Evolutionary conservation across 2,797 vertebrate species (phyloP), one percentile per base, ranked within the genome.

Genomic region (Delichon dasypus): DNA sequence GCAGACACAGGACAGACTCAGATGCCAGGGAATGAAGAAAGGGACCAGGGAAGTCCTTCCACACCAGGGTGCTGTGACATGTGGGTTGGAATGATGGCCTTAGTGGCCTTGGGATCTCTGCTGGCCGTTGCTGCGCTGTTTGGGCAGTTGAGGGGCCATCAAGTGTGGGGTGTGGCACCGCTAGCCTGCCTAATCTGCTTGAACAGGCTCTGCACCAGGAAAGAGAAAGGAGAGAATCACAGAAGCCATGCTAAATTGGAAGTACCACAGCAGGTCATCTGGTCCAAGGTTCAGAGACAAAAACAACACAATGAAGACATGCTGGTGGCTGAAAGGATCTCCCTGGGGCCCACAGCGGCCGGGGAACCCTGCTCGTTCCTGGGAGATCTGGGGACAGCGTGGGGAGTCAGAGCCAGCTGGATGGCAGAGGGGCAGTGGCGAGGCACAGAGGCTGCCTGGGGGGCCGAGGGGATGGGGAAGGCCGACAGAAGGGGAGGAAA

Each of bases 31-130:
- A 58, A 34, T 1, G 30, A 29, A 57, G 30, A 38, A 50, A 21
- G 9, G 54, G 29, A 16, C 27, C 83, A 16, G 11, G 13, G 32
- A 74, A 64, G 32, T 2, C 13, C 26, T 42, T 58, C 15, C 16
- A 18, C 2, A 6, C 25, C 2, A 1, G 11, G 16, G 5, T 7
- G 5, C 44, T 1, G 3, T 27, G 48, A 64, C 60, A 14, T 0
- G 0, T 11, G 32, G 58, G 26, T 36, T n/a, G 9, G n/a, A 26
- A 34, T 2, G 22, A 10, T 18, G 16, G 16, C 25, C 38, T 57
- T 20, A 13, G 13, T 8, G 67, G 25, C 44, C 47, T 34, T 60
- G 44, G 48, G 27, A 76, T 26, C 55, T 51, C 58, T 66, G 27
- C 42, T 22, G 14, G 13, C 32, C 71, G 23, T 21, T 25, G 23